Evolutionary conservation across 2,888 invertebrate species (phyloP).

Genomic region (Ichneumon xanthorius): DNA sequence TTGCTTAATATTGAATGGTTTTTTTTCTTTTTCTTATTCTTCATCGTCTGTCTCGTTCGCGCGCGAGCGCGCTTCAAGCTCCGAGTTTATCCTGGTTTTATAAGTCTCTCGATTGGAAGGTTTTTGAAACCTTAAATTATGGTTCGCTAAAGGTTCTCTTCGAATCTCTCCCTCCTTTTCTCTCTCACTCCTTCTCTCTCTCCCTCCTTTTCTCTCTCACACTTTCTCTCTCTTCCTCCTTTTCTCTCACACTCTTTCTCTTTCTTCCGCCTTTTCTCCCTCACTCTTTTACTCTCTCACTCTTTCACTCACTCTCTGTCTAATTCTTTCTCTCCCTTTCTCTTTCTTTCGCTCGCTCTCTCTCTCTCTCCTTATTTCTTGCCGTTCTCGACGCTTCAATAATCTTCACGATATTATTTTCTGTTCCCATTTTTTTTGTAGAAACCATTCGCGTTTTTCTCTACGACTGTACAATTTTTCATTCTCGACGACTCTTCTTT

Average conservation of each 20-base stretch:
- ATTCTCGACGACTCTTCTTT: not conserved
- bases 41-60: conserved; percentile 65
- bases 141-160: conserved; percentile 39
- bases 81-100: conserved; percentile 46
- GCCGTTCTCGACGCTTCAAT: not conserved
- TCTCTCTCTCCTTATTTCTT: not conserved
- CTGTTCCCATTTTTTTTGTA: not conserved
- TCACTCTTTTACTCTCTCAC: not conserved
- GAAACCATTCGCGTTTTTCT: not conserved
- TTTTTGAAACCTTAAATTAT: conserved; percentile 45
- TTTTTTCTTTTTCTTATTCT: conserved; percentile 52
- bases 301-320: not conserved
- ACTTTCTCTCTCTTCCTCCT: conserved; percentile 37
- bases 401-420: conserved; percentile 12
- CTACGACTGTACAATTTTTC: not conserved
- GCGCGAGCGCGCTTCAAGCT: conserved; percentile 57
- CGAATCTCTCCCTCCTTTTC: conserved; percentile 4
- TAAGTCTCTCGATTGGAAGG: conserved; percentile 26
- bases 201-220: too few species aligned
- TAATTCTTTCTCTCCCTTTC: conserved; percentile 34
- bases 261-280: too few species aligned
- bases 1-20: conserved; percentile 69
- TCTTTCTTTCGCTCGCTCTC: not conserved
- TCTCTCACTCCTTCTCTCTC: not conserved
- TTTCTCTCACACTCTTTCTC: conserved; percentile 31